Evolutionary conservation across 2,888 invertebrate species (phyloP), one percentile per base, ranked within the genome.

Genomic region (Thymelicus lineola): DNA sequence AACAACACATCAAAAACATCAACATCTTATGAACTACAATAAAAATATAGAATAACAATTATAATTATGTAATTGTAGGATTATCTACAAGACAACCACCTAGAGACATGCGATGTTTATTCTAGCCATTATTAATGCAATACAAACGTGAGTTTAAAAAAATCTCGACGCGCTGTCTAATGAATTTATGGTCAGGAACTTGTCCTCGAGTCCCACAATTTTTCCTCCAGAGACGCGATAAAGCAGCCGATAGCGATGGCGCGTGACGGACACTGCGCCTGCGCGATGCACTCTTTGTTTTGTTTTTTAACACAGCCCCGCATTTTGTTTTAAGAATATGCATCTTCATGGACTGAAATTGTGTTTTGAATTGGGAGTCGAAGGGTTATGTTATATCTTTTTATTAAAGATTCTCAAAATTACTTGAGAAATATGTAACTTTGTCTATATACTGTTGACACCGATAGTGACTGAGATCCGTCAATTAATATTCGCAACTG

Each of bases 141-240:
- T 72, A 74, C 81, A 84, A 82, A 88, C 87, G 89, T 87, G 89
- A 87, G 88, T 91, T 89, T 85, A 90, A 91, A 42, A 90, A 87
- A 91, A 86, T 82, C 86, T 84, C 86, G 84, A 77, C 86, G 86
- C 79, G 86, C 79, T 84, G 90, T 87, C 89, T 93, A 94, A 94
- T 94, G 93, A 94, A 94, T 94, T 94, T 94, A 94, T 91, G 90
- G 89, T 81, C 89, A 86, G 91, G 92, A 92, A 92, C 89, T 92
- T 90, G 90, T 88, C 86, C 87, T 80, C 82, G 83, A 74, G 61
- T 46, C 76, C 80, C 80, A 82, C 82, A 82, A 82, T 88, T 89
- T 88, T 89, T 87, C 86, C 90, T 86, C 90, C 75, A 73, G 86
- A 83, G 86, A 83, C 85, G 80, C 85, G 90, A 90, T 89, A 89